Evolutionary conservation across 2,113 vertebrate species (phyloP).

Genomic region (Silurus glanis): DNA sequence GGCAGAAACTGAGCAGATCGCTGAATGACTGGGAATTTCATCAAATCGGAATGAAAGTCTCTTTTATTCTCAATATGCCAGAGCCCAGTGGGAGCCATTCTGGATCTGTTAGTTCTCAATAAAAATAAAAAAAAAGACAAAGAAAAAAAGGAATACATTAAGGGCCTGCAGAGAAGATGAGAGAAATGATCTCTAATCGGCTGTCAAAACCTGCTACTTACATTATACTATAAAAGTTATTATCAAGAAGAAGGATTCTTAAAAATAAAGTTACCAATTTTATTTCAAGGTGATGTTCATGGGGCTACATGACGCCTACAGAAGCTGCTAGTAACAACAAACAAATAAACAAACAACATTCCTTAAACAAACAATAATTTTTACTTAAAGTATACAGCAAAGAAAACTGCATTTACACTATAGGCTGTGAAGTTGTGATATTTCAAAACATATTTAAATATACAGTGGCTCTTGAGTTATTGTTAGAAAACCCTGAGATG

Average conservation of each 20-base stretch:
- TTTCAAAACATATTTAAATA: background rate
- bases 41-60: constrained; percentile 11
- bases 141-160: background rate
- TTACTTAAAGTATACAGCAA: too few species aligned
- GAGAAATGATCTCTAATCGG: constrained; percentile 9
- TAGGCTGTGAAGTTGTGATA: background rate
- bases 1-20: constrained; percentile 4
- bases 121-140: background rate
- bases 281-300: background rate
- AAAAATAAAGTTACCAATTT: background rate
- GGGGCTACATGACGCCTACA: background rate
- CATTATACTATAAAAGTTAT: background rate
- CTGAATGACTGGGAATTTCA: background rate
- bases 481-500: background rate
- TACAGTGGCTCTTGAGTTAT: too few species aligned
- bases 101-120: constrained; percentile 25
- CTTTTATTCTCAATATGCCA: background rate
- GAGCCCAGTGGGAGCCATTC: constrained; percentile 11
- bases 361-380: background rate
- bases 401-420: background rate
- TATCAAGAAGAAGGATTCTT: too few species aligned
- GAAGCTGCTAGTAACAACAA: background rate
- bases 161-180: background rate
- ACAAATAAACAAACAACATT: background rate
- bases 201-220: background rate